Conservation (phyloP, 2,113 vertebrate genomes). For the Leptosomus discolor region DNA sequence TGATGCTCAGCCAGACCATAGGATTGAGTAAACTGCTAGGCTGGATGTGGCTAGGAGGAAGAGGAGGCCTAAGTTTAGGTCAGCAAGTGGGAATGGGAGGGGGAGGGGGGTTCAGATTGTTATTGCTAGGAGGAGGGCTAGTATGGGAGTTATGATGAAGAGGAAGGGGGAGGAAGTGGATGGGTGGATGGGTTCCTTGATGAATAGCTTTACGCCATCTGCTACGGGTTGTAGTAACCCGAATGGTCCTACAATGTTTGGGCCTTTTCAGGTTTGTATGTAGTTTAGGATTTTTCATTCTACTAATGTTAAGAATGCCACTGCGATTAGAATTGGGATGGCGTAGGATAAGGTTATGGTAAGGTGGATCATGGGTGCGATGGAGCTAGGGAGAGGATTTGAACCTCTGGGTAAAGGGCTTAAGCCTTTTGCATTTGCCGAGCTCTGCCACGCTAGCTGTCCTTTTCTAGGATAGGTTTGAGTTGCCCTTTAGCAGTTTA, state of each 20-base stretch:
- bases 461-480: too few species aligned
- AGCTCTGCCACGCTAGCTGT: not conserved
- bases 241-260: fast-evolving
- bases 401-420: not conserved
- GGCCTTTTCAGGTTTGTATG: not conserved
- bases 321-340: fast-evolving
- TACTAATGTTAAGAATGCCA: not conserved
- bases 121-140: fast-evolving
- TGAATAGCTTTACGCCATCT: fast-evolving
- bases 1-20: fast-evolving
- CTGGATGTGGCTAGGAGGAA: not conserved
- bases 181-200: fast-evolving
- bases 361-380: fast-evolving
- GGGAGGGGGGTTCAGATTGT: fast-evolving
- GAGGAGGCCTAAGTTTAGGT: fast-evolving
- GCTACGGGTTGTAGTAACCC: fast-evolving
- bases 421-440: not conserved
- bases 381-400: not conserved
- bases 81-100: fast-evolving
- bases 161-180: fast-evolving
- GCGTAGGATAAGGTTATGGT: fast-evolving
- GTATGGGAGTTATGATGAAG: fast-evolving
- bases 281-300: not conserved
- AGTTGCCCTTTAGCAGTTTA: too few species aligned
- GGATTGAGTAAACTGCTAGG: fast-evolving